A percentile compares a stretch with the other conserved stretches of the same genome.
phyloP scores from a whole-genome alignment of 2,888 invertebrate genomes.

The Sphaerophoria taeniata region DNA sequence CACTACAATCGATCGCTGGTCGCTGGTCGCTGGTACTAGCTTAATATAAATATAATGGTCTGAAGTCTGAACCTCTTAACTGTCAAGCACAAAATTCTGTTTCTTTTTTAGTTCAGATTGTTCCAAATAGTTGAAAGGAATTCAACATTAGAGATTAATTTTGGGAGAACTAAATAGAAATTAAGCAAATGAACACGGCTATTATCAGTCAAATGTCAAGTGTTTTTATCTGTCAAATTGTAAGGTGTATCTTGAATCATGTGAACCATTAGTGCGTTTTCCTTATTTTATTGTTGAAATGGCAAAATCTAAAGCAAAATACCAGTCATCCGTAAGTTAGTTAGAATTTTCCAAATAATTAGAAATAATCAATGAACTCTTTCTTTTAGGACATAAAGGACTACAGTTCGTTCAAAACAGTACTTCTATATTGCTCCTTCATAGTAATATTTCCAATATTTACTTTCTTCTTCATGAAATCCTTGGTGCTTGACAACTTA shows the following conservation, averaged over 20 bases:
- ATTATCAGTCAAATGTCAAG: neutral
- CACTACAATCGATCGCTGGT: too few species aligned
- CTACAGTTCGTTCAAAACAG: constrained; percentile 89
- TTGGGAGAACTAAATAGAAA: too few species aligned
- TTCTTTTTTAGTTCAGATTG: too few species aligned
- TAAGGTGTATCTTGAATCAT: neutral
- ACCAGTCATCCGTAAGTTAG: constrained; percentile 38
- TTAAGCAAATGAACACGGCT: neutral
- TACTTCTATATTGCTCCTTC: constrained; percentile 89
- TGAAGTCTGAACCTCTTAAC: too few species aligned
- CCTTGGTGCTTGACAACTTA: constrained; percentile 88
- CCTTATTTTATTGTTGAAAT: constrained; percentile 31
- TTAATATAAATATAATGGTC: too few species aligned
- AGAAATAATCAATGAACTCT: neutral
- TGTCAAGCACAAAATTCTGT: too few species aligned
- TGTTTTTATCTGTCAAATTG: neutral
- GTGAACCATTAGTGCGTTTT: neutral
- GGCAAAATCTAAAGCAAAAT: constrained; percentile 42
- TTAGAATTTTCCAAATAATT: constrained; percentile 78
- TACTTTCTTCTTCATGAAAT: constrained; percentile 89
- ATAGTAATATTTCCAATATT: constrained; percentile 90
- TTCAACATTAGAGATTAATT: too few species aligned
- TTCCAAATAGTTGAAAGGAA: too few species aligned
- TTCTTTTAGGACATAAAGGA: constrained; percentile 84
- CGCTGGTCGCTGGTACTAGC: too few species aligned